Base-by-base conservation (phyloP, 2,888 invertebrate genomes). In the Harmothoe impar region DNA sequence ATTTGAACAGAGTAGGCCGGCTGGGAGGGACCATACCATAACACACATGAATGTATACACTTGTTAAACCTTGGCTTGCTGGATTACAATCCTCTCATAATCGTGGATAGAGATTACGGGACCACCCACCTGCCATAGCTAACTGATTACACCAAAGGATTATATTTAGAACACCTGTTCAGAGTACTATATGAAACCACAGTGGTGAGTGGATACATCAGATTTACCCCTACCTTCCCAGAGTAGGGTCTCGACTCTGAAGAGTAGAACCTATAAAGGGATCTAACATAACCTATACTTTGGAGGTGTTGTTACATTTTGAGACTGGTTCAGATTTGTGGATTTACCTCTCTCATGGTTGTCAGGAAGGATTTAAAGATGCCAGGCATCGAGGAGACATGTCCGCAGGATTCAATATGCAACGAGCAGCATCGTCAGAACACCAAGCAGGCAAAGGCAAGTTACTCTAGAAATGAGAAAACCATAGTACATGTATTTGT, bases 361-460 rank as follows among this genome's bases (percentile, higher is more conserved):
- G 81, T 81, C 35, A 33, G 81, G 23, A 33, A 33, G 81, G 81
- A 43, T 35, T 17, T 81, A 17, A 81, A 81, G 81, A 81, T 81
- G 81, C 81, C 81, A 23, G 81, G 81, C 35, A 81, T 81, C 43
- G 35, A 81, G 81, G 81, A 81, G 43, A 81, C 81, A 0, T 81
- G 81, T 35, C 35, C 33, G 1, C 81, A 33, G 81, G 81, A 81
- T 33, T 33, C 81, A 15, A 81, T 81, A 33, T 81, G 81, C n/a
- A 81, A 81, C 20, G 43, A 81, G 5, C 81, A 81, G 43, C 81
- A 81, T 23, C 81, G 31, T 5, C 81, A 81, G 43, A 81, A 81
- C n/a, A 77, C 25, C 25, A 77, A 62, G 43, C 43, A 43, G 43
- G 43, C 5, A 3, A n/a, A 81, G 81, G 81, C 81, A 43, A 81